Percentiles rank a stretch among this genome's conserved stretches.
Evolutionary conservation across 2,113 vertebrate genomes (phyloP).

Genomic region (Isurus oxyrinchus): DNA sequence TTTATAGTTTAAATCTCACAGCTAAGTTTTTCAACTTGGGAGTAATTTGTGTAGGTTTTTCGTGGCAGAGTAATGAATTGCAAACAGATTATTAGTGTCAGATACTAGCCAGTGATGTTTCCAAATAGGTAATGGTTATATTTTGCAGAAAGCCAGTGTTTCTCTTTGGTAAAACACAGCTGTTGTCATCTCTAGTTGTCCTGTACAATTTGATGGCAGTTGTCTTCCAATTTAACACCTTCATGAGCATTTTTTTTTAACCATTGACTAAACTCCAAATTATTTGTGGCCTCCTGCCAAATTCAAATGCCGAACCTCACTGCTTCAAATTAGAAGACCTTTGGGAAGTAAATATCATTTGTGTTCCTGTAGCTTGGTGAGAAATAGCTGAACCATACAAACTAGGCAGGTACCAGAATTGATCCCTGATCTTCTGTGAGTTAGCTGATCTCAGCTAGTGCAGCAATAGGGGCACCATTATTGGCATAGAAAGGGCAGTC

Average conservation of each 20-base stretch:
- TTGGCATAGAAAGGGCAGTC: background rate
- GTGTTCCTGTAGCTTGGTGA: background rate
- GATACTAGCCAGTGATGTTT: background rate
- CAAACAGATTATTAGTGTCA: background rate
- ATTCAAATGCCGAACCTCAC: background rate
- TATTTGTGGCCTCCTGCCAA: background rate
- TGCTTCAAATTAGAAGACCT: background rate
- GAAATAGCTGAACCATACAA: background rate
- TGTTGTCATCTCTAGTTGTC: background rate
- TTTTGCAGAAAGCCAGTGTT: background rate
- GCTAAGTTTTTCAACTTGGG: background rate
- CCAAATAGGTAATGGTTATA: background rate
- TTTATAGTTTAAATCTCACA: background rate
- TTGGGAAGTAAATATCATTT: background rate
- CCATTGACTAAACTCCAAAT: background rate
- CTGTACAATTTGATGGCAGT: background rate
- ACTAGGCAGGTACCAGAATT: background rate
- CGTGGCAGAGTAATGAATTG: background rate
- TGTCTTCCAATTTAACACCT: background rate
- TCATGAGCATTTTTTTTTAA: background rate
- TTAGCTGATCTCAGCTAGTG: background rate
- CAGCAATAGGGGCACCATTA: background rate
- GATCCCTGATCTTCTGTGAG: background rate
- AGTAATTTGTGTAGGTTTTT: background rate
- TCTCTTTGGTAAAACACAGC: background rate